Percentiles rank a stretch among this genome's conserved stretches.
These are phyloP conservation scores for Loripinus fragilis DNA, from an alignment of 2,888 invertebrate genomes.

Conservation along the genomic window DNA sequence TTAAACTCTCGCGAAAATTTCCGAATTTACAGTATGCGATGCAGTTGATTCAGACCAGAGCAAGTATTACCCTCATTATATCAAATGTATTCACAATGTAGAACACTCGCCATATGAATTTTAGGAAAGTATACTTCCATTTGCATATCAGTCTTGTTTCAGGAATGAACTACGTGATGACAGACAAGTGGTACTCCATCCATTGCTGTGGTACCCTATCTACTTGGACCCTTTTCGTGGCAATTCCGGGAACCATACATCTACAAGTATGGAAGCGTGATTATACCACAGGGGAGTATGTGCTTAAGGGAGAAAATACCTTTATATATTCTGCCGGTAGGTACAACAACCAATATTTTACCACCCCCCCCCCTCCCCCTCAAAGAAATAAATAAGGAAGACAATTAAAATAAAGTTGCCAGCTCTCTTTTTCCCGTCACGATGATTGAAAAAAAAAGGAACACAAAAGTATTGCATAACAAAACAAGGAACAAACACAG, in stretches of 20 bases:
- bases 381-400: background rate
- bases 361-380: background rate
- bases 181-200: constrained; percentile 11
- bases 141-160: too few relatives aligned
- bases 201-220: constrained; percentile 41
- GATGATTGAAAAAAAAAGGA: background rate
- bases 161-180: background rate
- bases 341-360: background rate
- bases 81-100: too few relatives aligned
- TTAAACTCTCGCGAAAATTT: too few relatives aligned
- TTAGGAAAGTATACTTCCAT: too few relatives aligned
- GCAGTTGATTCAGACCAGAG: too few relatives aligned
- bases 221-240: constrained; percentile 32
- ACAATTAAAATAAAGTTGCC: background rate
- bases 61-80: too few relatives aligned
- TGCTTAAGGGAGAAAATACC: constrained; percentile 36
- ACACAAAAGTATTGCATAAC: background rate
- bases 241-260: constrained; percentile 31
- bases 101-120: too few relatives aligned
- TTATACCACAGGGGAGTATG: constrained; percentile 18
- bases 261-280: constrained; percentile 44
- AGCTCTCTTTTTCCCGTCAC: background rate
- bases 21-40: too few relatives aligned
- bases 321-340: constrained; percentile 27
- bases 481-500: too few relatives aligned